Base-by-base conservation (phyloP, 2,797 vertebrate species). In the Ispidina picta region DNA sequence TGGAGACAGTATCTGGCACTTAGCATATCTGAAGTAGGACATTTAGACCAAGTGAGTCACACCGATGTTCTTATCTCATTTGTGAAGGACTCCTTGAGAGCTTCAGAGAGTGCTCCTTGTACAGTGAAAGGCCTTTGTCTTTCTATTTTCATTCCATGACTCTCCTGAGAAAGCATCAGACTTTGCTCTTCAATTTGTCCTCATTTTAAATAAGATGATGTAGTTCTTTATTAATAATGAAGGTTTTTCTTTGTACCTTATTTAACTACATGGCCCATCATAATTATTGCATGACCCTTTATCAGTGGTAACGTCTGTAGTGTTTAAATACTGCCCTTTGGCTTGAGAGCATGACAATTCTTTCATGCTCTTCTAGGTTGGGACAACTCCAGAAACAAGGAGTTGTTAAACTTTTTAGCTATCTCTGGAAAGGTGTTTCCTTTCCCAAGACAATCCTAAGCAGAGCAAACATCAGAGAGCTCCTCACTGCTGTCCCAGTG, bases 11-110 rank as follows among this genome's bases (percentile, higher is more conserved):
- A 74, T 62, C 69, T 93, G 68, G 48, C 22, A 66, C 72, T 95
- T 86, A 68, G 84, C 84, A 70, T 72, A 85, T 87, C 55, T 84
- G 31, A 94, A 96, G 55, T 80, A 85, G 89, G 72, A 78, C 48
- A 35, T 85, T 88, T 72, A 88, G 78, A 86, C 69, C 65, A 93
- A 83, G 63, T 88, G 89, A 94, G 69, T 88, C 83, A 88, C 83
- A 28, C 35, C 76, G 83, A 31, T 79, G 39, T 6, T 60, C 54
- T 84, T 44, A 75, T 89, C 49, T 73, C 19, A 15, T 84, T 86
- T 94, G 69, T 78, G 80, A 80, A 94, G 74, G 62, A 65, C 60
- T 52, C 33, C 33, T 37, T 63, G 64, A 92, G 77, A 86, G 29
- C 77, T 93, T 88, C 80, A 74, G 58, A 92, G 66, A 48, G 28